phyloP scores from a whole-genome alignment of 2,888 invertebrate genomes.

The Phlogophora meticulosa region DNA sequence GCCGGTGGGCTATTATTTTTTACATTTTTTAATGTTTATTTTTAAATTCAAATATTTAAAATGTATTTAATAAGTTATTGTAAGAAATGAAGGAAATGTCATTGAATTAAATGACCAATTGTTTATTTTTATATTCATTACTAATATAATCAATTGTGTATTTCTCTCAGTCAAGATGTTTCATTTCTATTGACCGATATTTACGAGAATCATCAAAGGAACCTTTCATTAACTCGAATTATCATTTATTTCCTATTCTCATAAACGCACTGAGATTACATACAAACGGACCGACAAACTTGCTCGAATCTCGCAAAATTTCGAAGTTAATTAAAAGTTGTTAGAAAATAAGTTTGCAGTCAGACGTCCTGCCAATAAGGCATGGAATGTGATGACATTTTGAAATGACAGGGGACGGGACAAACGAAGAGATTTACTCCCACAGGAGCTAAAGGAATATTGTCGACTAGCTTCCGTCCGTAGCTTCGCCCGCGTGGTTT shows the following conservation, averaged over 20 bases:
- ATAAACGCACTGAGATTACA: constrained; percentile 23
- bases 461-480: too few relatives aligned
- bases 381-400: constrained; percentile 29
- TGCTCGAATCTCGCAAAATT: constrained; percentile 12
- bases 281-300: constrained; percentile 8
- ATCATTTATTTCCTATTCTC: constrained; percentile 37
- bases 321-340: constrained; percentile 53
- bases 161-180: not conserved
- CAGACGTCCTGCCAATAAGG: constrained; percentile 37
- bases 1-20: too few relatives aligned
- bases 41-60: too few relatives aligned
- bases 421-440: constrained; percentile 38
- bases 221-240: constrained; percentile 25
- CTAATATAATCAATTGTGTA: not conserved
- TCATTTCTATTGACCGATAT: not conserved
- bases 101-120: too few relatives aligned
- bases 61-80: too few relatives aligned
- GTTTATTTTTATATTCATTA: too few relatives aligned
- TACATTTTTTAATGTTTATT: too few relatives aligned
- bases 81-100: too few relatives aligned
- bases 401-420: not conserved
- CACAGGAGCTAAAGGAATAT: constrained; percentile 2
- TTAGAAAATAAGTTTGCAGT: constrained; percentile 18
- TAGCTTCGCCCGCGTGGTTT: too few relatives aligned
- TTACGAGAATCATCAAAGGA: constrained; percentile 26